Evolutionary conservation across 2,888 invertebrate species (phyloP).

Genomic region (Parapristionchus giblindavisi): DNA sequence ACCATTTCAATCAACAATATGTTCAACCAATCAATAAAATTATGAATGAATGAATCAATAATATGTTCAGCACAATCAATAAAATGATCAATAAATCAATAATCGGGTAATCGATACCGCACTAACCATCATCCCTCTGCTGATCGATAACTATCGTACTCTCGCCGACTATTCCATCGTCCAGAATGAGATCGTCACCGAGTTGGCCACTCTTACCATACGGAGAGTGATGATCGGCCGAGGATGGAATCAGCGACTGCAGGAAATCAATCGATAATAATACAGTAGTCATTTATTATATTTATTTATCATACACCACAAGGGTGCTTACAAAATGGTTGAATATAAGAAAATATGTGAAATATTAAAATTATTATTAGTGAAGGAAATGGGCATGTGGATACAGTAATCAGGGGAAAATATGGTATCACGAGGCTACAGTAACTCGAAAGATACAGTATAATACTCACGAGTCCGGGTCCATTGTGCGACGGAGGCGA

Average conservation of each 20-base stretch:
- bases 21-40: too few species aligned
- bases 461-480: background rate
- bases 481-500: conserved; percentile 22
- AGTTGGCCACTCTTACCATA: conserved; percentile 25
- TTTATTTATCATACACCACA: background rate
- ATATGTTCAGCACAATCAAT: background rate
- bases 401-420: too few species aligned
- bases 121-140: conserved; percentile 41
- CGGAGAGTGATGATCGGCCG: background rate
- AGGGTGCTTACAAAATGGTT: background rate
- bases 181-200: conserved; percentile 50
- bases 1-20: too few species aligned
- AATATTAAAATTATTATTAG: too few species aligned
- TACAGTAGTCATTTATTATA: background rate
- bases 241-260: too few species aligned
- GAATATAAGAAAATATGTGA: too few species aligned
- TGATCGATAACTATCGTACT: conserved; percentile 45
- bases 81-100: too few species aligned
- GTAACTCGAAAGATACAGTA: too few species aligned
- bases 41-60: background rate
- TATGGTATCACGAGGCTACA: too few species aligned
- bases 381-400: too few species aligned
- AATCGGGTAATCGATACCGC: background rate
- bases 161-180: conserved; percentile 46
- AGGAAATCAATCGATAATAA: background rate